These are phyloP conservation scores for Orcinus orca DNA, from an alignment of 2,113 vertebrate species.

Conservation along the genomic window DNA sequence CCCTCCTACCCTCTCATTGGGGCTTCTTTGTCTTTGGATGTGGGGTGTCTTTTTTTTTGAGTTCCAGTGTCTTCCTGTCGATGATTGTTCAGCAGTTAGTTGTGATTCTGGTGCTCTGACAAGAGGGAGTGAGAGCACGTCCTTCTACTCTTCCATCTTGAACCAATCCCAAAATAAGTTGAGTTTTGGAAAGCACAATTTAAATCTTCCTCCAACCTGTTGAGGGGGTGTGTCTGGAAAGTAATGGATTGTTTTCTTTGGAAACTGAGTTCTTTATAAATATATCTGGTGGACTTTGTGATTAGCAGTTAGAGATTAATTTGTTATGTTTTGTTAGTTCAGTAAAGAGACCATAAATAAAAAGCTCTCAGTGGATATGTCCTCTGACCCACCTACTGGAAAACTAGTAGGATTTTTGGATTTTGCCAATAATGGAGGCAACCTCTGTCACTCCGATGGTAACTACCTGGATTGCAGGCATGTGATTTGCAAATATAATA, in stretches of 20 bases:
- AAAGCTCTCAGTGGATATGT: neutral
- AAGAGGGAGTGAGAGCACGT: too few species aligned
- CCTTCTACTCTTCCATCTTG: too few species aligned
- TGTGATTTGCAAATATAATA: neutral
- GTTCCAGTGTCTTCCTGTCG: too few species aligned
- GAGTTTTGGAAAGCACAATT: neutral
- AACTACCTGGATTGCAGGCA: neutral
- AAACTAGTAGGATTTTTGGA: neutral
- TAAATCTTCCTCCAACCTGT: neutral
- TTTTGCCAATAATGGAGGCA: neutral
- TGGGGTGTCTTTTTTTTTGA: too few species aligned
- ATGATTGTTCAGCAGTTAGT: too few species aligned
- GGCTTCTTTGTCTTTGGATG: too few species aligned
- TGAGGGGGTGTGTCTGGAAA: neutral
- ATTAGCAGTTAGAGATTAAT: neutral
- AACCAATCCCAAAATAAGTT: too few species aligned
- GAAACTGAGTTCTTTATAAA: neutral
- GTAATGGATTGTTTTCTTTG: neutral
- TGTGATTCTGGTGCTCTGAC: too few species aligned
- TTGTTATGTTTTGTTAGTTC: neutral
- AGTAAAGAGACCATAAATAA: neutral
- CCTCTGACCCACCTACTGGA: neutral
- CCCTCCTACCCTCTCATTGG: too few species aligned
- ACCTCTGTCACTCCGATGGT: neutral
- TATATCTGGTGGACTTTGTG: neutral